phyloP scores from a whole-genome alignment of 1,140 invertebrate genomes.

The Ctenoplectra terminalis region DNA sequence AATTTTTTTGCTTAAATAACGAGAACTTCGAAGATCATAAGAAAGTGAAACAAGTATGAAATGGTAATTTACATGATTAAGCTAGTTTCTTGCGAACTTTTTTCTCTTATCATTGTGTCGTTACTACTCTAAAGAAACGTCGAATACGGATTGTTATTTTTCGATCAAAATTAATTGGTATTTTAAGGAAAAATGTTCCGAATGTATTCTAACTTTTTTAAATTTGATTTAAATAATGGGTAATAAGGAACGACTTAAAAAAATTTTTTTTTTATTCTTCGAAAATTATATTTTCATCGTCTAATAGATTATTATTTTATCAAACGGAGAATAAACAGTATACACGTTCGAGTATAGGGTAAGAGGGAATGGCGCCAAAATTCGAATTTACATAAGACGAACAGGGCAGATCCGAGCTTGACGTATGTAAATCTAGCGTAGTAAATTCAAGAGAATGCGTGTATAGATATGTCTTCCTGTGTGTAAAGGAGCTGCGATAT shows the following conservation, averaged over 20 bases:
- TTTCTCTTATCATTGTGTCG: too few relatives aligned
- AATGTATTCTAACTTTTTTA: too few relatives aligned
- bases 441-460: slow-evolving; percentile 18
- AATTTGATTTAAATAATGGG: too few relatives aligned
- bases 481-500: slow-evolving; percentile 40
- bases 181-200: background rate
- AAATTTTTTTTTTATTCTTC: too few relatives aligned
- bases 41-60: background rate
- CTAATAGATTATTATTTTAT: background rate
- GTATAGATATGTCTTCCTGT: slow-evolving; percentile 19
- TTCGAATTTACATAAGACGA: slow-evolving; percentile 22
- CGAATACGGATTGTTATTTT: too few relatives aligned
- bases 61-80: background rate
- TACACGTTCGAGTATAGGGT: background rate
- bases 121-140: background rate
- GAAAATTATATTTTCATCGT: too few relatives aligned
- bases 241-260: too few relatives aligned
- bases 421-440: slow-evolving; percentile 20
- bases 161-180: too few relatives aligned
- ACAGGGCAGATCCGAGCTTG: background rate
- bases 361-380: background rate
- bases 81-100: background rate
- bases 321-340: background rate
- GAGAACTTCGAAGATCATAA: too few relatives aligned
- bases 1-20: slow-evolving; percentile 8